Base-by-base conservation (phyloP, 2,888 invertebrate species). In the Dicyrtomina minuta region DNA sequence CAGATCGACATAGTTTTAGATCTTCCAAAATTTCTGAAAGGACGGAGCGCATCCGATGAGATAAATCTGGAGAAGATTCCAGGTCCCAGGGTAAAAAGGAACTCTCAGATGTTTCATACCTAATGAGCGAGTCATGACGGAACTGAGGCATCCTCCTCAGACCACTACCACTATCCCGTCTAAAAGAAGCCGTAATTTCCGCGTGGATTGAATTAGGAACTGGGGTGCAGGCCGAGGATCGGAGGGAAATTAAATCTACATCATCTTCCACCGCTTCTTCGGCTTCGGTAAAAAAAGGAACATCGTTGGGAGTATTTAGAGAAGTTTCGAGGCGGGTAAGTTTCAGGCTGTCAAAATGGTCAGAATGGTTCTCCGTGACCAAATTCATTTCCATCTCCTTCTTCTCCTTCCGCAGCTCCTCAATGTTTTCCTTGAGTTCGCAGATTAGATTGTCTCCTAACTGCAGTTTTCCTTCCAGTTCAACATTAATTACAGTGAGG, bases 51-150 rank as follows among this genome's bases (percentile, higher is more conserved):
- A 56, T 56, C 24, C 56, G 66, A 24, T 66, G 53, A 26, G 65
- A 39, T 20, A 53, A 65, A 41, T 66, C 66, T 8, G 49, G 43
- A 1, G 22, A 15, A n/a, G 59, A 59, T 26, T 46, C 67, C 20
- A 59, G 39, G 22, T 49, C 46, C 67, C 67, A 67, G 6, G 59
- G 67, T 17, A 27, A 17, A n/a, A n/a, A n/a, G 8, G 67, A 49
- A 15, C 44, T 26, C 24, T 46, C 67, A 5, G 67, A 60, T n/a
- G 49, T 51, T 22, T 67, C 41, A 20, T 27, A 26, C 5, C 20
- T 58, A 22, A 67, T 67, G 20, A 67, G 59, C 2, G 59, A 59
- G 58, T 67, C 67, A 26, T 67, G 67, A 13, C 67, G 46, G 46
- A 67, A 67, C 49, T 59, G 46, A n/a, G 67, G 49, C n/a, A n/a